Conservation (phyloP, 35 echinoderm and acorn worm genomes). For the Heliocidaris erythrogramma region DNA sequence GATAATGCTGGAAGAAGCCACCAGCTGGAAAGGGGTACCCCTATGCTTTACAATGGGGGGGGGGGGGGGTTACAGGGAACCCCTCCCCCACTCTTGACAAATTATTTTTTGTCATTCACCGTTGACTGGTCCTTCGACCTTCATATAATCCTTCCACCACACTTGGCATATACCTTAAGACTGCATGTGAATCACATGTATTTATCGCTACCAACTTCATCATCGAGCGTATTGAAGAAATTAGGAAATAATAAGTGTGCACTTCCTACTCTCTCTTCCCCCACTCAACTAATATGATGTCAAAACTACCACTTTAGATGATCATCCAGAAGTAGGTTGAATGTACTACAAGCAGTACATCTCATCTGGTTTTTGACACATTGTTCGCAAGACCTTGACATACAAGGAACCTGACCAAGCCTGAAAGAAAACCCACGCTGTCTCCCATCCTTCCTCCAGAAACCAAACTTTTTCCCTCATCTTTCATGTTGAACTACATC, state of each 20-base stretch:
- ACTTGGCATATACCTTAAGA: no score
- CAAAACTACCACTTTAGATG: neutral
- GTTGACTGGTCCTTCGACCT: no score
- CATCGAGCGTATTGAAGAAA: no score
- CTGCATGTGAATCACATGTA: no score
- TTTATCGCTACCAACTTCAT: no score
- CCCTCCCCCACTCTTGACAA: no score
- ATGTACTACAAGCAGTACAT: neutral
- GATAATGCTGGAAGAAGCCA: no score
- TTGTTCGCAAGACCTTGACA: neutral
- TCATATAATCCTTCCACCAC: no score
- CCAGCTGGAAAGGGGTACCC: no score
- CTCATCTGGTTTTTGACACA: neutral
- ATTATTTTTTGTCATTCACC: no score
- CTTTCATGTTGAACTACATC: neutral
- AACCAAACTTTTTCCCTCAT: neutral
- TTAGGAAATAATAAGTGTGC: neutral
- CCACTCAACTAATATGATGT: neutral
- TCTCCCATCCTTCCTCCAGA: neutral
- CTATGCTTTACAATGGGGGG: no score
- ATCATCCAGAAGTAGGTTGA: neutral
- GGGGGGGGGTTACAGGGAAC: no score
- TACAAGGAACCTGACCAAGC: neutral
- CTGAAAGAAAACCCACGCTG: neutral
- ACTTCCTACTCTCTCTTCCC: neutral